phyloP scores from a whole-genome alignment of 2,797 vertebrate genomes.

The Gobionotothen gibberifrons region DNA sequence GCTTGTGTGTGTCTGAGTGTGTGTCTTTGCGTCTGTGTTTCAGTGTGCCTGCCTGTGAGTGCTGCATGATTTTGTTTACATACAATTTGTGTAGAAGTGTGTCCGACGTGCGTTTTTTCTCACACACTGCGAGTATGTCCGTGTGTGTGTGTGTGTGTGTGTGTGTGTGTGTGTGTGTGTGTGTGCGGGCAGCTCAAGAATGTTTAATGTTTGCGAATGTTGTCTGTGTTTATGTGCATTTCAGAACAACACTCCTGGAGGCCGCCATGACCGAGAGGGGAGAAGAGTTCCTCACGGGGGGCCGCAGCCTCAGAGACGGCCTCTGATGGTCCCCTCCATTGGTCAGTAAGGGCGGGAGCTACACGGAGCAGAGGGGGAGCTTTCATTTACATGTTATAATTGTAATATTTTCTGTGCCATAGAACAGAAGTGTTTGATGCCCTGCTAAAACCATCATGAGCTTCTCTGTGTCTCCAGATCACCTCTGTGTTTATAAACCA shows the following conservation, averaged over 20 bases:
- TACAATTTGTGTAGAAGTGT: conserved; percentile 57
- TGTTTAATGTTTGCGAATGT: conserved; percentile 58
- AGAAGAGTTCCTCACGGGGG: conserved; percentile 83
- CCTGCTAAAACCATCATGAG: conserved; percentile 60
- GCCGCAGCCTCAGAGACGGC: conserved; percentile 85
- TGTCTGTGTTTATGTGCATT: conserved; percentile 63
- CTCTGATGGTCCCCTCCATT: conserved; percentile 90
- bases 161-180: conserved; percentile 1
- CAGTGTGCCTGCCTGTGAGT: conserved; percentile 69
- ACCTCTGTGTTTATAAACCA: conserved; percentile 68
- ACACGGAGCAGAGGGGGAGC: background rate
- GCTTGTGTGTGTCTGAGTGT: conserved; percentile 68
- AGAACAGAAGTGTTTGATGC: conserved; percentile 44
- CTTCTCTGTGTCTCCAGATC: conserved; percentile 72
- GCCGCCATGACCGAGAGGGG: conserved; percentile 85
- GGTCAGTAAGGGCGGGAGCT: conserved; percentile 87
- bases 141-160: background rate
- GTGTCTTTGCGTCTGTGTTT: conserved; percentile 72
- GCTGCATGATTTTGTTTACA: conserved; percentile 75
- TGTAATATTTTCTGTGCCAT: conserved; percentile 37
- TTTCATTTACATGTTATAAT: background rate
- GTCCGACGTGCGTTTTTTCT: conserved; percentile 26
- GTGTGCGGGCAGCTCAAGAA: conserved; percentile 23
- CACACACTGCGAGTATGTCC: conserved; percentile 30
- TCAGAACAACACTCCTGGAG: conserved; percentile 86